These are phyloP conservation scores for Celastrina argiolus DNA, from an alignment of 2,888 invertebrate genomes.

Conservation along the genomic window DNA sequence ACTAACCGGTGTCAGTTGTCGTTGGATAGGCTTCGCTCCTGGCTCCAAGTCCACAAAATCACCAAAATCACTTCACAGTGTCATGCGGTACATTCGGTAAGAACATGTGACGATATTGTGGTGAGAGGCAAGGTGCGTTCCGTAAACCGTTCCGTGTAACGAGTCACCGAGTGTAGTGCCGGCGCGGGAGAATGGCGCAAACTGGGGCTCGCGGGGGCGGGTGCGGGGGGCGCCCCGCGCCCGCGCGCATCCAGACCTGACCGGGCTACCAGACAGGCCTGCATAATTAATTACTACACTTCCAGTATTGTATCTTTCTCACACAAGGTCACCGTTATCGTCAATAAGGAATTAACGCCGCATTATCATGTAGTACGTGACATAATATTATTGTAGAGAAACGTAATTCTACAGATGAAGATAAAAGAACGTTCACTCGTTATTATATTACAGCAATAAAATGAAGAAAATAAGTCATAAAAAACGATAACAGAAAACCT, in stretches of 20 bases:
- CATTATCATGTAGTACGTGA: constrained; percentile 14
- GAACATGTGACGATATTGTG: constrained; percentile 62
- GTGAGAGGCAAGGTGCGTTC: constrained; percentile 73
- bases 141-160: constrained; percentile 62
- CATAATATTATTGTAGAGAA: constrained; percentile 1
- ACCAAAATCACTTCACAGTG: constrained; percentile 72
- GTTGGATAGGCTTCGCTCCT: constrained; percentile 55
- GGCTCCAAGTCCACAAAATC: constrained; percentile 61
- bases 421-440: neutral
- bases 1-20: constrained; percentile 50
- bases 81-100: constrained; percentile 58
- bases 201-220: constrained; percentile 60
- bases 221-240: constrained; percentile 34
- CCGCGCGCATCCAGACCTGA: constrained; percentile 38
- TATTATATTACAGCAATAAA: neutral
- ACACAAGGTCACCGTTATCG: constrained; percentile 66
- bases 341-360: constrained; percentile 29
- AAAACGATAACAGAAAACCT: neutral
- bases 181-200: constrained; percentile 72
- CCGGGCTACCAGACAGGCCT: constrained; percentile 65
- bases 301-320: constrained; percentile 54
- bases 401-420: neutral
- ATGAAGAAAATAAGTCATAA: neutral
- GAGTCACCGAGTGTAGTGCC: constrained; percentile 66
- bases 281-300: constrained; percentile 72